phyloP scores from a whole-genome alignment of 1,140 invertebrate genomes.

The Hermatobates lingyangjiaoensis region DNA sequence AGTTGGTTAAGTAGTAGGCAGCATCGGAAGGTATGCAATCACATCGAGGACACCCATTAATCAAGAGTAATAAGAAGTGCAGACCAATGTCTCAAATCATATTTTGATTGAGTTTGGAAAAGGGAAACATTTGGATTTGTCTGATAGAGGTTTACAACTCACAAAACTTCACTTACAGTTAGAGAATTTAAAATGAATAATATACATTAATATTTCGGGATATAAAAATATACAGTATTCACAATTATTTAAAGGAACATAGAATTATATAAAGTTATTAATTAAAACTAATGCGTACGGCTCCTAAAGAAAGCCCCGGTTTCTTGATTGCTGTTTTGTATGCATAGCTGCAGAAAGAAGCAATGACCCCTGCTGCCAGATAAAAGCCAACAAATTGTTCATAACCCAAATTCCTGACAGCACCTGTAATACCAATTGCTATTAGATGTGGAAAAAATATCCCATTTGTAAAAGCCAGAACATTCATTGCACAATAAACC shows the following conservation, averaged over 20 bases:
- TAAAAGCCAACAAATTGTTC: conserved; percentile 89
- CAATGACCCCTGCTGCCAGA: conserved; percentile 67
- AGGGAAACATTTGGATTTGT: too few species aligned
- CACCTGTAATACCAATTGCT: conserved; percentile 9
- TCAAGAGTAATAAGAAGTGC: too few species aligned
- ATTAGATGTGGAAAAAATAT: neutral
- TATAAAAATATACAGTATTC: conserved; percentile 5
- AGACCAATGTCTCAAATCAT: too few species aligned
- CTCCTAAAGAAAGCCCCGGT: conserved; percentile 65
- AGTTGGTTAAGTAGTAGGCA: too few species aligned
- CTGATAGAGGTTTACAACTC: too few species aligned
- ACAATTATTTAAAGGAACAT: neutral
- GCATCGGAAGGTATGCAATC: too few species aligned
- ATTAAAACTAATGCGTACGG: too few species aligned
- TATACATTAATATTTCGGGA: conserved; percentile 17
- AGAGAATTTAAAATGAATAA: too few species aligned
- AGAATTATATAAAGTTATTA: too few species aligned
- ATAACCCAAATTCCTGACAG: conserved; percentile 50
- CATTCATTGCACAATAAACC: neutral
- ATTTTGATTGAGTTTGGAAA: too few species aligned
- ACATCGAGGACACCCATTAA: too few species aligned
- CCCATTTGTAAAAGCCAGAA: neutral
- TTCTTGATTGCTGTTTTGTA: conserved; percentile 49
- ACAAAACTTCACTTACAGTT: too few species aligned
- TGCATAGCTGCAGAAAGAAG: conserved; percentile 66